Percentiles rank a stretch among this genome's conserved stretches.
phyloP scores from a whole-genome alignment of 1,140 invertebrate genomes.

The Pomacea maculata region DNA sequence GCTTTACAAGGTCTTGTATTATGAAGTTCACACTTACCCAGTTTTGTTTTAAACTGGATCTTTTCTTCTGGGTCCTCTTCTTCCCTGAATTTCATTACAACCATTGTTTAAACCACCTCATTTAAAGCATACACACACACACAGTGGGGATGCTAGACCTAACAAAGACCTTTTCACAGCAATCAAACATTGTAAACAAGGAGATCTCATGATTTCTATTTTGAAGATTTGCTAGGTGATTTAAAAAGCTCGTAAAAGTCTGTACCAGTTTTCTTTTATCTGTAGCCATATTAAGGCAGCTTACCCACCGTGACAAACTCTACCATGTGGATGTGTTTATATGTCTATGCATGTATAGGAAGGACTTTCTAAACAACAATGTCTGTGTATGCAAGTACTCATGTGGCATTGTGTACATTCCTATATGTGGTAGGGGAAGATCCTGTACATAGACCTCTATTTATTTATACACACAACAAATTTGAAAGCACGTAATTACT shows the following conservation, averaged over 20 bases:
- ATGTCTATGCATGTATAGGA: no score
- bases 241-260: no score
- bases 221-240: no score
- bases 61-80: conserved; percentile 44
- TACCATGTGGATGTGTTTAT: no score
- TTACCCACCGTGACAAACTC: no score
- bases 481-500: conserved; percentile 3
- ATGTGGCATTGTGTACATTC: not conserved
- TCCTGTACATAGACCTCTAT: not conserved
- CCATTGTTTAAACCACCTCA: no score
- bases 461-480: not conserved
- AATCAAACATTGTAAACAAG: not conserved
- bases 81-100: conserved; percentile 22
- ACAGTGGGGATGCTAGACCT: not conserved
- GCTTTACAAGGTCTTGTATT: no score
- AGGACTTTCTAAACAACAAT: not conserved
- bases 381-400: not conserved
- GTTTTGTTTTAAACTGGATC: conserved; percentile 45
- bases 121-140: not conserved
- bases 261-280: no score
- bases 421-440: not conserved
- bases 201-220: not conserved
- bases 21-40: conserved; percentile 25
- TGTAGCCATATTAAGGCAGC: no score
- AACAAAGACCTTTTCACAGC: not conserved